These are phyloP conservation scores for Mormyrus proboscirostris DNA, from an alignment of 2,797 vertebrate genomes.

Conservation along the genomic window DNA sequence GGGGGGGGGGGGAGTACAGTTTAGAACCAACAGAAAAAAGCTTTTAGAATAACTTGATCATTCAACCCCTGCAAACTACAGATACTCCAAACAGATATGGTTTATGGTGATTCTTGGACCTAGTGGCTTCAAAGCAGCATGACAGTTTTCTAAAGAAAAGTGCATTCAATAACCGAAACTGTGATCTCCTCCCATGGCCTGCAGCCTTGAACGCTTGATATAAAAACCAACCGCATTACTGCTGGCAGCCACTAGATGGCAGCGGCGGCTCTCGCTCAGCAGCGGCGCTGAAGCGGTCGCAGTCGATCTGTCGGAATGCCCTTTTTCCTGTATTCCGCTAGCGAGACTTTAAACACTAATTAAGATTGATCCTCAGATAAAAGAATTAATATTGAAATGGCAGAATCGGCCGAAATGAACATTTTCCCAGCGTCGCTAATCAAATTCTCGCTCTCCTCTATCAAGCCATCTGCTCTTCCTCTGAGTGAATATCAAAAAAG, in stretches of 20 bases:
- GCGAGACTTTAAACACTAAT: constrained; percentile 51
- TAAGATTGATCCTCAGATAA: constrained; percentile 62
- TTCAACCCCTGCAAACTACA: neutral
- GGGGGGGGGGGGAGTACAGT: neutral
- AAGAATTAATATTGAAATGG: constrained; percentile 57
- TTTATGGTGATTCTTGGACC: neutral
- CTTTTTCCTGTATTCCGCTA: constrained; percentile 37
- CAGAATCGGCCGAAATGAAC: constrained; percentile 36
- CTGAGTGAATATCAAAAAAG: constrained; percentile 5
- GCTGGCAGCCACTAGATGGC: constrained; percentile 45
- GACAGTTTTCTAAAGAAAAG: neutral
- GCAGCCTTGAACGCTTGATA: neutral
- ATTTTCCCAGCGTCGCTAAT: constrained; percentile 21
- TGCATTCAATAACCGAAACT: neutral
- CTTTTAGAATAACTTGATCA: neutral
- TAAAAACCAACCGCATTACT: constrained; percentile 19
- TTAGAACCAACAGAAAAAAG: neutral
- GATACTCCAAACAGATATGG: neutral
- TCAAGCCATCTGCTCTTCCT: constrained; percentile 5
- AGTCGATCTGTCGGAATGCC: neutral
- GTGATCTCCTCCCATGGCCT: neutral
- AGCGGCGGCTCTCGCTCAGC: constrained; percentile 40
- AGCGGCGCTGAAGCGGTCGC: neutral
- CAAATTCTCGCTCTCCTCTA: constrained; percentile 16
- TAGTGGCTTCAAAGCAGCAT: neutral